phyloP scores from a whole-genome alignment of 2,888 invertebrate species.

The Drosophila recens region DNA sequence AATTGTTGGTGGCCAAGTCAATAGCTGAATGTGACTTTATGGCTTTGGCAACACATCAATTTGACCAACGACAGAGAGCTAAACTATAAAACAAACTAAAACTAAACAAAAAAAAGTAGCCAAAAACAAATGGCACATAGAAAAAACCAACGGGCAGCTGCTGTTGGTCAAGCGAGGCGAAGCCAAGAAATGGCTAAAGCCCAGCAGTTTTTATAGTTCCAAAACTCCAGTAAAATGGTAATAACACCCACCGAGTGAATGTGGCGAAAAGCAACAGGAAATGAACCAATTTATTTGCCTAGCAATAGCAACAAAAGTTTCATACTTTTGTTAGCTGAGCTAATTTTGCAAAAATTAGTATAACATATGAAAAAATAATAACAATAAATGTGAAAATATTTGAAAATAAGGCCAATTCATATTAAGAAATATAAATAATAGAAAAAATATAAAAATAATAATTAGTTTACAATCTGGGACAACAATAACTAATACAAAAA shows the following conservation, averaged over 20 bases:
- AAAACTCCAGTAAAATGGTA: slow-evolving; percentile 15
- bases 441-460: too few relatives aligned
- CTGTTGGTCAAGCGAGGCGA: slow-evolving; percentile 27
- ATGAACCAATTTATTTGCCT: slow-evolving; percentile 49
- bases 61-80: neutral
- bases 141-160: slow-evolving; percentile 11
- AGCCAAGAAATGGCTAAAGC: slow-evolving; percentile 18
- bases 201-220: slow-evolving; percentile 7
- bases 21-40: slow-evolving; percentile 30
- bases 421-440: too few relatives aligned
- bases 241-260: slow-evolving; percentile 36
- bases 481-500: too few relatives aligned
- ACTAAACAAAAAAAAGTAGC: slow-evolving; percentile 2
- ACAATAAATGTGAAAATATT: neutral
- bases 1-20: slow-evolving; percentile 39
- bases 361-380: neutral
- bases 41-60: slow-evolving; percentile 30
- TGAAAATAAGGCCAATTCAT: neutral
- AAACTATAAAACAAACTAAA: slow-evolving; percentile 9
- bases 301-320: slow-evolving; percentile 8
- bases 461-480: too few relatives aligned
- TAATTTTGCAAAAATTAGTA: slow-evolving; percentile 4
- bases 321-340: neutral
- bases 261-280: slow-evolving; percentile 44
- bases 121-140: slow-evolving; percentile 18